Evolutionary conservation across 2,113 vertebrate species (phyloP).

Genomic region (Aldabrachelys gigantea): DNA sequence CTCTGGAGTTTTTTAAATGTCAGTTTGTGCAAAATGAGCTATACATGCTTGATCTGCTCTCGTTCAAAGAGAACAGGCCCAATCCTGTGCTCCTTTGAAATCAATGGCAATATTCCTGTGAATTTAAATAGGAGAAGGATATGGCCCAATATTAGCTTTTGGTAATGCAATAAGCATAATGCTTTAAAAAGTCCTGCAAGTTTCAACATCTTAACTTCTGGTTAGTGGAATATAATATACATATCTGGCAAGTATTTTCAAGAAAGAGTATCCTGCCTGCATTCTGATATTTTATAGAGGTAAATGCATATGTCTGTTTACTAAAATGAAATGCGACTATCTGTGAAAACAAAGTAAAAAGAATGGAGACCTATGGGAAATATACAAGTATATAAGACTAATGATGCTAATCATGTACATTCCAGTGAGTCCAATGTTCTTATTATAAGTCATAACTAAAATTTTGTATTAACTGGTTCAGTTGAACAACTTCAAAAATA

Average conservation of each 20-base stretch:
- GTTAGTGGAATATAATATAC: slow-evolving; percentile 5
- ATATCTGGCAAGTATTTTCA: slow-evolving; percentile 28
- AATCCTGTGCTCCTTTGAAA: neutral
- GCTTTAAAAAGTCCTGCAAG: neutral
- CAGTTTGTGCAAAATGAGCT: neutral
- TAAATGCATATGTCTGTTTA: neutral
- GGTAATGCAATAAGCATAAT: neutral
- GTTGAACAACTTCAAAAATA: slow-evolving; percentile 31
- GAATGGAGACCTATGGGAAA: slow-evolving; percentile 5
- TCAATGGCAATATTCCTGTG: fast-evolving
- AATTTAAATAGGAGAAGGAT: neutral
- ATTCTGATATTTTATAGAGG: neutral
- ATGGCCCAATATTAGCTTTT: neutral
- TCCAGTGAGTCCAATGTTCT: slow-evolving; percentile 22
- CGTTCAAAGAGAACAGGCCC: neutral
- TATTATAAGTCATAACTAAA: slow-evolving; percentile 29
- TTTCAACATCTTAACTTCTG: slow-evolving; percentile 3
- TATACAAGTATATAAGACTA: slow-evolving; percentile 18
- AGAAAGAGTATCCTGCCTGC: neutral
- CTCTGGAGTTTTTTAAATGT: neutral
- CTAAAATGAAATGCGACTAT: slow-evolving; percentile 41
- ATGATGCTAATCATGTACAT: neutral
- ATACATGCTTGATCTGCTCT: neutral
- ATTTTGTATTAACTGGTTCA: slow-evolving; percentile 14
- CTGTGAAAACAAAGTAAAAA: slow-evolving; percentile 36